phyloP scores from a whole-genome alignment of 1,140 invertebrate species.

The Macrosteles quadrilineatus region DNA sequence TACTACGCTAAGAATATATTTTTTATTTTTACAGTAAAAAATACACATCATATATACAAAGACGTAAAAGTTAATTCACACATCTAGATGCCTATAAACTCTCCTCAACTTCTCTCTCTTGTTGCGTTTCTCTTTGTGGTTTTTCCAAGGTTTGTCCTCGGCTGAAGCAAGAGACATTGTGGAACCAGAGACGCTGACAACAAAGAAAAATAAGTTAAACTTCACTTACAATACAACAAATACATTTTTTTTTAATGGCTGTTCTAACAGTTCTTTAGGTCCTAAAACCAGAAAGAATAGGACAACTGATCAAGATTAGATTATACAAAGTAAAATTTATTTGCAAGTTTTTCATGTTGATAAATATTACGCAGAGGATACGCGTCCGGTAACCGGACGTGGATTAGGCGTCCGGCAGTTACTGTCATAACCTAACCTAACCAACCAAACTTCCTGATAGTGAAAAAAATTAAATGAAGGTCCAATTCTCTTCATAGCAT shows the following conservation, averaged over 20 bases:
- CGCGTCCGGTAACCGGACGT: too few species aligned
- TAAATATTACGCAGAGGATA: too few species aligned
- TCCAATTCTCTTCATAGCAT: too few species aligned
- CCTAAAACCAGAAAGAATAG: neutral
- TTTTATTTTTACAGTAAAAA: neutral
- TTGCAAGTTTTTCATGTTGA: too few species aligned
- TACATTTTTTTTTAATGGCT: neutral
- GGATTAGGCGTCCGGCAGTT: too few species aligned
- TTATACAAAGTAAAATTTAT: too few species aligned
- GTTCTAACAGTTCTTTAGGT: neutral
- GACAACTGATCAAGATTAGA: too few species aligned
- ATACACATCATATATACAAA: neutral
- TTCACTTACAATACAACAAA: neutral
- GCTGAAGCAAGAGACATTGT: slow-evolving; percentile 4
- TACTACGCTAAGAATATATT: too few species aligned
- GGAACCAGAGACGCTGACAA: slow-evolving; percentile 11
- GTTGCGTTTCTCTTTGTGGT: slow-evolving; percentile 56
- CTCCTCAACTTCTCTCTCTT: slow-evolving; percentile 61
- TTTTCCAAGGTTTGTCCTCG: slow-evolving; percentile 56
- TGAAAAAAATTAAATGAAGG: too few species aligned
- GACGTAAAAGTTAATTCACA: slow-evolving; percentile 30
- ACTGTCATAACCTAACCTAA: too few species aligned
- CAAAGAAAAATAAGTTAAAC: slow-evolving; percentile 4
- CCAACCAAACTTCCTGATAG: too few species aligned
- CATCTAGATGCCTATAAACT: slow-evolving; percentile 56